phyloP scores from a whole-genome alignment of 2,113 vertebrate genomes.

The Pseudois nayaur region DNA sequence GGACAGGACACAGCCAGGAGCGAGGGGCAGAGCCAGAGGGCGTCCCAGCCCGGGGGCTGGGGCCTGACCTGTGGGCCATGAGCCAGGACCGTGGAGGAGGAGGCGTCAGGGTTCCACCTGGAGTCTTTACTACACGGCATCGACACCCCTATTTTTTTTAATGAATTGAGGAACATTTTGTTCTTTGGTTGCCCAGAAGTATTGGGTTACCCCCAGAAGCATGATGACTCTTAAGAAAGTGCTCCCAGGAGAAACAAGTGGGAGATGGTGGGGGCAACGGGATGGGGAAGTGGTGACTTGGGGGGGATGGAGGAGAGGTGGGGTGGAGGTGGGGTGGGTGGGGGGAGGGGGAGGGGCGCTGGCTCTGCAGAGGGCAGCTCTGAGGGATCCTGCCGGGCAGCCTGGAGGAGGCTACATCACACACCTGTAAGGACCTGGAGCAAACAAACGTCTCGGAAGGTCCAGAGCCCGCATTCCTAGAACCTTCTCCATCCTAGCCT shows the following conservation, averaged over 20 bases:
- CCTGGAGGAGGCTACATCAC: not conserved
- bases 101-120: not conserved
- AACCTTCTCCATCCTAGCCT: not conserved
- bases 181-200: not conserved
- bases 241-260: not conserved
- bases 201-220: not conserved
- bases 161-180: not conserved
- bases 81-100: not conserved
- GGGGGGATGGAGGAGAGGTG: too few species aligned
- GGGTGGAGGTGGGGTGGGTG: too few species aligned
- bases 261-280: not conserved
- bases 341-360: too few species aligned
- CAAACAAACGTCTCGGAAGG: rapidly evolving
- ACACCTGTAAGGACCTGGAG: rapidly evolving
- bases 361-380: not conserved
- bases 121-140: not conserved
- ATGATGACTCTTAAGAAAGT: not conserved
- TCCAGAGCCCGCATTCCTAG: not conserved
- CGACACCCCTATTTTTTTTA: not conserved
- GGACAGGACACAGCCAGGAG: not conserved
- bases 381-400: not conserved
- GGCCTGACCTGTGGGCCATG: not conserved
- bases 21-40: not conserved
- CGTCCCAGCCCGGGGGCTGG: rapidly evolving
- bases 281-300: too few species aligned